Conservation (phyloP, 1,140 invertebrate genomes). For the Aphaenogaster rudis region DNA sequence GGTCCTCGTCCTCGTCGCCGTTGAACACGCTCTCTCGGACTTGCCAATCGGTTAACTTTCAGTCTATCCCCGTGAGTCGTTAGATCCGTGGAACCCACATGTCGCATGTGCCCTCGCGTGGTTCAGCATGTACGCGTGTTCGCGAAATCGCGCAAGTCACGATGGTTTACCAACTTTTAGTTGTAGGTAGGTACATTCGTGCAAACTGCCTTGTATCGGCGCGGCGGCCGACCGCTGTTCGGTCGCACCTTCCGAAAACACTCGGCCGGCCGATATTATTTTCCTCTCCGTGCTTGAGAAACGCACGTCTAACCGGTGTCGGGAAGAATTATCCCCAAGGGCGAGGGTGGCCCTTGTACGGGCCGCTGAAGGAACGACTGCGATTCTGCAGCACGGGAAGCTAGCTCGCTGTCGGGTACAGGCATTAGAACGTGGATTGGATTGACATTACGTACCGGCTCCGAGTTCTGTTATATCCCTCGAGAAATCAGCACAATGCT, state of each 20-base stretch:
- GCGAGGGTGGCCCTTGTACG: background rate
- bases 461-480: conserved; percentile 68
- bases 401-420: conserved; percentile 43
- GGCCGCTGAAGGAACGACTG: conserved; percentile 44
- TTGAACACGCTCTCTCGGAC: conserved; percentile 33
- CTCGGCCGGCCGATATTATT: background rate
- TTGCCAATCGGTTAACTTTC: conserved; percentile 59
- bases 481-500: conserved; percentile 69
- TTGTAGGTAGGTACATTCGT: background rate
- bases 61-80: conserved; percentile 31
- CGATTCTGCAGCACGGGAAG: conserved; percentile 34
- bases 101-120: background rate
- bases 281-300: conserved; percentile 21
- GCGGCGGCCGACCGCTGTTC: background rate
- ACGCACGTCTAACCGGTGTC: conserved; percentile 1
- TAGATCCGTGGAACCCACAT: conserved; percentile 22
- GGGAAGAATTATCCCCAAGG: background rate
- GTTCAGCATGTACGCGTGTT: background rate
- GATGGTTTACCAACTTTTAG: conserved; percentile 29
- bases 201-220: background rate
- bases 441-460: conserved; percentile 69
- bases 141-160: background rate
- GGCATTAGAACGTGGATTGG: conserved; percentile 65
- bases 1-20: background rate
- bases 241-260: background rate